Percentiles rank a stretch among this genome's conserved stretches.
These are phyloP conservation scores for Acleris laterana DNA, from an alignment of 2,888 invertebrate species.

Conservation along the genomic window DNA sequence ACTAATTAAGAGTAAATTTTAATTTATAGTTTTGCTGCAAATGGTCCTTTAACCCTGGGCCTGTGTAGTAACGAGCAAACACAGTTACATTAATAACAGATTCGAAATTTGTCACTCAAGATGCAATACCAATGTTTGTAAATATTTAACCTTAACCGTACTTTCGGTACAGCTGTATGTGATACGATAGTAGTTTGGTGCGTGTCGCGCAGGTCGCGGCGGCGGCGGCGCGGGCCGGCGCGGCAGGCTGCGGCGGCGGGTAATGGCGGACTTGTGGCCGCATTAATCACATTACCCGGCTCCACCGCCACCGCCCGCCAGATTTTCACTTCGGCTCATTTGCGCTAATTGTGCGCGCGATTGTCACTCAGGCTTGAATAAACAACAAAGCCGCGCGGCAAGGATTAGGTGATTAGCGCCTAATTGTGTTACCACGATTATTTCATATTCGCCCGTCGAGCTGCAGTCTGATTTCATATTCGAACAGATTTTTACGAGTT, in stretches of 20 bases:
- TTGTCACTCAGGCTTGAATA: slow-evolving; percentile 84
- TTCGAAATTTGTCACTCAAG: no score
- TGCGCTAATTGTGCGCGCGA: slow-evolving; percentile 83
- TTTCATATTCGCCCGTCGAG: slow-evolving; percentile 75
- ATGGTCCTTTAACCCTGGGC: no score
- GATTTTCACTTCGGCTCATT: slow-evolving; percentile 84
- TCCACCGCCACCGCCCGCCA: slow-evolving; percentile 61
- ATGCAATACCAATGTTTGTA: no score
- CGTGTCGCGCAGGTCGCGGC: neutral
- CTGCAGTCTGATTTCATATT: slow-evolving; percentile 78
- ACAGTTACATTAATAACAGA: no score
- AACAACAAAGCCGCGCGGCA: slow-evolving; percentile 80
- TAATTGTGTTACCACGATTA: slow-evolving; percentile 83
- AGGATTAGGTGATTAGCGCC: slow-evolving; percentile 83
- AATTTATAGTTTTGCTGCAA: no score
- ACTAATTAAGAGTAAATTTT: no score
- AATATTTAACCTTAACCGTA: no score
- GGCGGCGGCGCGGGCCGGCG: slow-evolving; percentile 4
- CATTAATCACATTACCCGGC: slow-evolving; percentile 77
- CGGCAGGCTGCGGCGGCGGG: slow-evolving; percentile 45
- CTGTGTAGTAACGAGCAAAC: no score
- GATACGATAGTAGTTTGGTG: neutral
- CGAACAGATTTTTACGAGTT: slow-evolving; percentile 72
- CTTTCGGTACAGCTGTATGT: neutral
- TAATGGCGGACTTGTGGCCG: slow-evolving; percentile 73